Evolutionary conservation across 2,797 vertebrate genomes (phyloP).

Genomic region (Graptemys geographica): DNA sequence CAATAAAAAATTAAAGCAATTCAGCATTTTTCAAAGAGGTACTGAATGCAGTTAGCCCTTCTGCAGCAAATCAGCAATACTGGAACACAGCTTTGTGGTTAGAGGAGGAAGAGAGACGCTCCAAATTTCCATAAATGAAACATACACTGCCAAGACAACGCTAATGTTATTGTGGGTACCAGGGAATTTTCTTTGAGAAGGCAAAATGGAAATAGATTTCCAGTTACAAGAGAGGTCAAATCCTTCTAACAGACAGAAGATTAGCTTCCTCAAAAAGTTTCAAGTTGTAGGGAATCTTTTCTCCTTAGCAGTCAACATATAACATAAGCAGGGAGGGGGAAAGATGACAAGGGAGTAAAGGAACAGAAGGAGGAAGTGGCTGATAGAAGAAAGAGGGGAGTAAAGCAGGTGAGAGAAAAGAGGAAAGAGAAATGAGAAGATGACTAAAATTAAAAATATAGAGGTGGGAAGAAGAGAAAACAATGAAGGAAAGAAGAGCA

Average conservation of each 20-base stretch:
- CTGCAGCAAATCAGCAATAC: constrained; percentile 7
- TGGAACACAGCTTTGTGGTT: background rate
- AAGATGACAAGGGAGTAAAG: background rate
- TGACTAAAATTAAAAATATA: constrained; percentile 22
- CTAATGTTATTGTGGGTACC: background rate
- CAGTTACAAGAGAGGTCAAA: background rate
- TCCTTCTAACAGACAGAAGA: background rate
- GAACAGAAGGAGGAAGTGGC: background rate
- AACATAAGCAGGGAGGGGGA: background rate
- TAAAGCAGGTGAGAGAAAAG: background rate
- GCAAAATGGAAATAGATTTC: background rate
- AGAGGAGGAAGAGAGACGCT: constrained; percentile 19
- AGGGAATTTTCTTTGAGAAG: background rate
- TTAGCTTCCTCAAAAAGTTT: background rate
- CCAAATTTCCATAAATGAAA: background rate
- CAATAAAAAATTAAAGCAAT: constrained; percentile 41
- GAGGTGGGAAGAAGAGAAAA: background rate
- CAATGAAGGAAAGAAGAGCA: constrained; percentile 27
- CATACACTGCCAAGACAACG: background rate
- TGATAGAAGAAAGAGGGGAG: constrained; percentile 4
- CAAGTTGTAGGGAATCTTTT: background rate
- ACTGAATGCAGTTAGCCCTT: constrained; percentile 6
- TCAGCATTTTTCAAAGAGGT: constrained; percentile 48
- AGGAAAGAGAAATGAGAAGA: background rate
- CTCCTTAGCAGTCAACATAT: background rate